A percentile compares a stretch with the other conserved stretches of the same genome.
Conservation (phyloP, 1,140 invertebrate genomes). For the Drosophila rufa region DNA sequence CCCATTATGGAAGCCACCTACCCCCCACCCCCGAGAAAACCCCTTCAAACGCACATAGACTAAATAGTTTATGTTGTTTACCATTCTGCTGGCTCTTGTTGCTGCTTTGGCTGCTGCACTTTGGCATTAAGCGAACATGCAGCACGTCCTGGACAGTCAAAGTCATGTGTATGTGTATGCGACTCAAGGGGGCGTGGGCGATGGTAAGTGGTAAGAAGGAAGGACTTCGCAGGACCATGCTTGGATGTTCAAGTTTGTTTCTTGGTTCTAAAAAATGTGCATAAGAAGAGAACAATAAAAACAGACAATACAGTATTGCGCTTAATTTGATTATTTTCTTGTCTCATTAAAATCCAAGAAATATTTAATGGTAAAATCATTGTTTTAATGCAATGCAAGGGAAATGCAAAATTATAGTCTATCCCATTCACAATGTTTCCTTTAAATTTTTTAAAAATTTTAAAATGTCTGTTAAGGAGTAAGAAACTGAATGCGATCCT, state of each 20-base stretch:
- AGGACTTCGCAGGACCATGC: not conserved
- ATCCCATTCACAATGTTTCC: too few species aligned
- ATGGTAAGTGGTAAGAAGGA: not conserved
- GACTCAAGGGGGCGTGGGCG: not conserved
- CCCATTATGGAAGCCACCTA: slow-evolving; percentile 7
- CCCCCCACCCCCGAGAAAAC: not conserved
- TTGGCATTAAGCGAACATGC: slow-evolving; percentile 62
- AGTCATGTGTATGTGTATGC: slow-evolving; percentile 20
- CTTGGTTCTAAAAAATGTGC: not conserved
- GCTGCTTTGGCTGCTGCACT: slow-evolving; percentile 51
- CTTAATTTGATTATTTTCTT: not conserved
- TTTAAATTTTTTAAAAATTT: too few species aligned
- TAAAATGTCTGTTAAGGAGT: too few species aligned
- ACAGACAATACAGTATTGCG: not conserved
- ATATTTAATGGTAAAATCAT: not conserved
- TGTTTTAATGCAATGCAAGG: too few species aligned
- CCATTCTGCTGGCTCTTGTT: slow-evolving; percentile 47
- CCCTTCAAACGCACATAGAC: slow-evolving; percentile 38
- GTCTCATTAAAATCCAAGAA: not conserved
- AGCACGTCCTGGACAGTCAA: slow-evolving; percentile 20
- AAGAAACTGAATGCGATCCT: too few species aligned
- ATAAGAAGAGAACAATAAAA: not conserved
- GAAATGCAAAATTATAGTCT: too few species aligned
- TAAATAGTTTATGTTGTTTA: slow-evolving; percentile 79
- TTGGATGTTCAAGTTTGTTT: not conserved